Evolutionary conservation across 2,888 invertebrate species (phyloP).

Genomic region (Lampropteryx suffumata): DNA sequence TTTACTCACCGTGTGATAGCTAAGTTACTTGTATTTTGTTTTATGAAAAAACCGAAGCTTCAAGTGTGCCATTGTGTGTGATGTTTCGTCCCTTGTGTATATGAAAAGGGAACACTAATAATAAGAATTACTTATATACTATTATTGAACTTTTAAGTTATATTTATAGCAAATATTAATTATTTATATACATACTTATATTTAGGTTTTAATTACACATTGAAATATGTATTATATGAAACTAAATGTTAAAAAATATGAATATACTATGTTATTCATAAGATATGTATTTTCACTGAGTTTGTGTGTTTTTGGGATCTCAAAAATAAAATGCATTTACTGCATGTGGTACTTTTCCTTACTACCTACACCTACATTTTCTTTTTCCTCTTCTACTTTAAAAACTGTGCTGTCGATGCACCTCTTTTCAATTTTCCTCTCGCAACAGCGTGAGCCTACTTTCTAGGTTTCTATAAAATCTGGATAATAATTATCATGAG

Average conservation of each 20-base stretch:
- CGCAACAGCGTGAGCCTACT: too few species aligned
- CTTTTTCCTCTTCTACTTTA: too few species aligned
- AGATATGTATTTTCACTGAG: constrained; percentile 67
- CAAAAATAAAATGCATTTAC: constrained; percentile 78
- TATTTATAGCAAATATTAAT: constrained; percentile 37
- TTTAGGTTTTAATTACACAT: too few species aligned
- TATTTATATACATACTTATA: constrained; percentile 33
- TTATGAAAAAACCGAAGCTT: constrained; percentile 69
- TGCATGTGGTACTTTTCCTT: too few species aligned
- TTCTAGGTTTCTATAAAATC: too few species aligned
- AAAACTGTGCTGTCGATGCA: too few species aligned
- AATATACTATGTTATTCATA: too few species aligned
- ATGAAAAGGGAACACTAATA: constrained; percentile 41
- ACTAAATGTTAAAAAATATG: too few species aligned
- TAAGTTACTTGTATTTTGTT: constrained; percentile 33
- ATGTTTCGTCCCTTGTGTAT: constrained; percentile 38
- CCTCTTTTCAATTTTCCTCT: too few species aligned
- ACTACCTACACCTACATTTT: too few species aligned
- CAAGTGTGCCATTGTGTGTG: constrained; percentile 74
- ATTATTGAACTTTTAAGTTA: constrained; percentile 33
- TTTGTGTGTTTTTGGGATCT: constrained; percentile 83
- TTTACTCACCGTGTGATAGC: constrained; percentile 50
- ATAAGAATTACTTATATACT: too few species aligned
- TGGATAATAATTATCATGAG: too few species aligned
- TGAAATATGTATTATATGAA: constrained; percentile 33